phyloP scores from a whole-genome alignment of 2,797 vertebrate genomes.

The Balearica regulorum region DNA sequence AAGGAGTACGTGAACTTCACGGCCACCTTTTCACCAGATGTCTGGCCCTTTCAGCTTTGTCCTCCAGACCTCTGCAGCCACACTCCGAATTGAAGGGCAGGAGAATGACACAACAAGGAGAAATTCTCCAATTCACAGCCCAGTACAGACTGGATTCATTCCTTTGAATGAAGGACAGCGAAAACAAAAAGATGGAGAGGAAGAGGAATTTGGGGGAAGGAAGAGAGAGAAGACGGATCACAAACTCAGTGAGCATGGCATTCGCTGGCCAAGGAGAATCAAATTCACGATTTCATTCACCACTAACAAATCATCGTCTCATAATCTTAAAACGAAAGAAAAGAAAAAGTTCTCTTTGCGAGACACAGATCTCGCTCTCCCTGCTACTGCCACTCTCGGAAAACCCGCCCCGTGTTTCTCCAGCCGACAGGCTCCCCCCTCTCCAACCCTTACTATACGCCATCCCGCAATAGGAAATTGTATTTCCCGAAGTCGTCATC shows the following conservation, averaged over 20 bases:
- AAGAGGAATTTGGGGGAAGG: background rate
- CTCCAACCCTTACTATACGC: constrained; percentile 11
- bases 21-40: background rate
- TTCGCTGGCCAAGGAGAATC: constrained; percentile 48
- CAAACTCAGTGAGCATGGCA: background rate
- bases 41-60: background rate
- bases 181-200: background rate
- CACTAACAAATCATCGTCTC: constrained; percentile 52
- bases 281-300: constrained; percentile 49
- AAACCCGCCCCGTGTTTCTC: constrained; percentile 28
- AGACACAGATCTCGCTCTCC: constrained; percentile 26
- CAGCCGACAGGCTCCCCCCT: background rate
- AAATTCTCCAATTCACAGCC: background rate
- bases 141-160: background rate
- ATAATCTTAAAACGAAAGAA: constrained; percentile 57
- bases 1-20: background rate
- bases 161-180: background rate
- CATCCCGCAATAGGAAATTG: constrained; percentile 89
- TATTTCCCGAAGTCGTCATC: constrained; percentile 94
- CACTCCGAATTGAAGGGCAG: background rate
- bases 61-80: background rate
- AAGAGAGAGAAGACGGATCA: constrained; percentile 11
- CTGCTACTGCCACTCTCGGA: background rate
- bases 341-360: constrained; percentile 23
- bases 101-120: background rate